Percentiles rank a stretch among this genome's conserved stretches.
Conservation (phyloP, 2,888 invertebrate species). For the Mesorhabditis belari region DNA sequence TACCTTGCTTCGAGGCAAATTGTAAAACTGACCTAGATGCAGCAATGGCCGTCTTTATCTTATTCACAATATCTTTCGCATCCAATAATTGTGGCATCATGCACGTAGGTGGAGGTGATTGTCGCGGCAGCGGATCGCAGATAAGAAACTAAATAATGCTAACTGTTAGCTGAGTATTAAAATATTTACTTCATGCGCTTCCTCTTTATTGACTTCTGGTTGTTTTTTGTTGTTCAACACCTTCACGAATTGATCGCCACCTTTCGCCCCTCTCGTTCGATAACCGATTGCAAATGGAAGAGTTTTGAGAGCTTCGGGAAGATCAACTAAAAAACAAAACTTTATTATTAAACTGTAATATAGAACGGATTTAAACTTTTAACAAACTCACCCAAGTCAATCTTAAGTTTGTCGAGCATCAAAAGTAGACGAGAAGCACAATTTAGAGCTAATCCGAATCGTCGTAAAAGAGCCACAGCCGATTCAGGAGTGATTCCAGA, state of each 20-base stretch:
- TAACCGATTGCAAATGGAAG: not conserved
- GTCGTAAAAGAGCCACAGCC: not conserved
- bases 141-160: not conserved
- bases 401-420: not conserved
- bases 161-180: too few species aligned
- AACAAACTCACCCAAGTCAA: too few species aligned
- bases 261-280: not conserved
- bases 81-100: not conserved
- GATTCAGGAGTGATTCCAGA: not conserved
- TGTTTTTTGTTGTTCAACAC: too few species aligned
- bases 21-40: not conserved
- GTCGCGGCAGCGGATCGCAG: not conserved
- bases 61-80: not conserved
- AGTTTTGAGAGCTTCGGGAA: not conserved
- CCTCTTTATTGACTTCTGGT: not conserved
- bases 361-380: too few species aligned
- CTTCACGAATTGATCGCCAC: not conserved
- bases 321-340: not conserved
- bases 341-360: not conserved
- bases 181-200: not conserved
- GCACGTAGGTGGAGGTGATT: not conserved
- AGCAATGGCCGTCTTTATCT: not conserved
- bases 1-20: not conserved
- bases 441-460: not conserved
- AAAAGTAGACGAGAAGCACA: not conserved